These are phyloP conservation scores for Willowsia nigromaculata DNA, from an alignment of 2,888 invertebrate genomes.

Conservation along the genomic window DNA sequence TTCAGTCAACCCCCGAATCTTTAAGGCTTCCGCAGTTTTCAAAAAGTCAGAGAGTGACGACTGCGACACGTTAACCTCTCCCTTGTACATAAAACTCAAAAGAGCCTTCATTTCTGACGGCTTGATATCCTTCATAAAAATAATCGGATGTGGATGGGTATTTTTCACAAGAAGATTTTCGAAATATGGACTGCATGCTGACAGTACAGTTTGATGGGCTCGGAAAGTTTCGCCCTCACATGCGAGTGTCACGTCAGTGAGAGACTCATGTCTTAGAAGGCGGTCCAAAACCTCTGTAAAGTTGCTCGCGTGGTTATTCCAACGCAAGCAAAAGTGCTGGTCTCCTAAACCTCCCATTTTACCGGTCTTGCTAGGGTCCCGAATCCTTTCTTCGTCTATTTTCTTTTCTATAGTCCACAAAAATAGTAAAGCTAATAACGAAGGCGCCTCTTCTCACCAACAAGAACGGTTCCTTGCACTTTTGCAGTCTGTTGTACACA, in stretches of 20 bases:
- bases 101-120: slow-evolving; percentile 93
- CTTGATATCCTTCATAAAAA: slow-evolving; percentile 95
- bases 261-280: slow-evolving; percentile 91
- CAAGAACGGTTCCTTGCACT: slow-evolving; percentile 48
- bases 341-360: slow-evolving; percentile 80
- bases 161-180: slow-evolving; percentile 94
- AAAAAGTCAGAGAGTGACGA: slow-evolving; percentile 94
- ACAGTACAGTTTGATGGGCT: slow-evolving; percentile 94
- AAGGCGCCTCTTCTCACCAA: neutral
- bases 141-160: slow-evolving; percentile 91
- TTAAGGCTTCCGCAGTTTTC: slow-evolving; percentile 92
- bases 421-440: neutral
- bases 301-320: slow-evolving; percentile 96
- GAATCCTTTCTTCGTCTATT: slow-evolving; percentile 9
- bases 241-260: slow-evolving; percentile 95
- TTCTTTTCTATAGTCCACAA: slow-evolving; percentile 46
- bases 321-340: slow-evolving; percentile 93
- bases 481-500: slow-evolving; percentile 53
- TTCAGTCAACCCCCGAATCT: slow-evolving; percentile 92
- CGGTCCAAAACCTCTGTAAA: slow-evolving; percentile 94
- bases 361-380: neutral
- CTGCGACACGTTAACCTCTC: slow-evolving; percentile 91
- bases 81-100: slow-evolving; percentile 96
- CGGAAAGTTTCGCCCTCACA: slow-evolving; percentile 90
- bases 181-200: slow-evolving; percentile 96